Evolutionary conservation across 2,797 vertebrate species (phyloP), one percentile per base, ranked within the genome.

Genomic region (Bucorvus abyssinicus): DNA sequence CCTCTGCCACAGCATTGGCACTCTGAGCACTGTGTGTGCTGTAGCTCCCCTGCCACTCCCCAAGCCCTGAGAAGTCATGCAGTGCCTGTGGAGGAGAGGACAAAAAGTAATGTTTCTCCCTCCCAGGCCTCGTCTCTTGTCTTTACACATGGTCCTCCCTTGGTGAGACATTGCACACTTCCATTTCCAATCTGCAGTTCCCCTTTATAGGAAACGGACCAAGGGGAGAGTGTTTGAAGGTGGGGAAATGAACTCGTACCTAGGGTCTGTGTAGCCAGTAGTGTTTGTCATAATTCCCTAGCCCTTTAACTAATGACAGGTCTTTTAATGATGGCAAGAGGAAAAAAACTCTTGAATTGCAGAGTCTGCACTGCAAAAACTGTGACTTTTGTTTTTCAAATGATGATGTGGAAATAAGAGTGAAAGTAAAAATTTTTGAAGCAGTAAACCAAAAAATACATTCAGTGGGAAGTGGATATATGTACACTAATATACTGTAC

Each of bases 91-190:
- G 6, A 26, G 42, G 9, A 65, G 32, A 5, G 14, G 22, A 27
- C 36, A 75, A 56, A 81, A 79, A 17, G 7, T 26, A 55, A 45
- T 27, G 7, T 30, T 6, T 59, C 8, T 59, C 16, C 2, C 2
- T 29, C 4, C 5, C 22, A 59, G 24, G 32, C 6, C 16, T 5
- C 0, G 0, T n/a, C 30, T 59, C 17, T 15, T 45, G 7, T 27
- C 18, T 18, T 78, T 59, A 22, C 27, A 30, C 4, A 1, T 16
- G 29, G 15, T n/a, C 26, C 67, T 92, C 10, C 22, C 56, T 73
- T 24, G 10, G 23, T 69, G 36, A 77, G 44, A 24, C 9, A 19
- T 2, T 16, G 11, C 3, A 3, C 38, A 70, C 34, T 63, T 87
- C 14, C 5, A 53, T 70, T 87, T 70, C 34, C 22, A 69, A 4